Evolutionary conservation across 2,888 invertebrate genomes (phyloP), one percentile per base, ranked within the genome.

Genomic region (Drosophila hawaiiensis): DNA sequence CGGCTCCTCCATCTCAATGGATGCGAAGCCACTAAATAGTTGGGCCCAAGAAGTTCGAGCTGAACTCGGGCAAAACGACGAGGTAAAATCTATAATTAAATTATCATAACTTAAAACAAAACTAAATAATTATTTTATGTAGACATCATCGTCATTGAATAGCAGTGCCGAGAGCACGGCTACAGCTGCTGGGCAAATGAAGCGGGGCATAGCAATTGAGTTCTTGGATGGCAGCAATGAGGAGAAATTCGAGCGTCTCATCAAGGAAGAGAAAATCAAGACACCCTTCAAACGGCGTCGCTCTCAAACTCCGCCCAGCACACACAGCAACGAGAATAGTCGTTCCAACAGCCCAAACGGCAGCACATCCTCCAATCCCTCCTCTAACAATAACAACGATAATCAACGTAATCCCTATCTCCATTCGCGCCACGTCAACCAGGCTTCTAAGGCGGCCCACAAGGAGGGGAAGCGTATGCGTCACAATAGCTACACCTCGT

Each of bases 261-360:
- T 93, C 0, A 92, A 92, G 66, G 92, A 93, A 19, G 92, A 93
- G 1, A 93, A 94, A 82, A 63, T 93, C 4, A 93, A 93, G 77
- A 93, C 93, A 3, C 93, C 93, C 0, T 93, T 93, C 55, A 94
- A 94, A 69, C 85, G 94, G 7, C 92, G 93, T 9, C 90, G 93
- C 49, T 93, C 93, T 0, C 83, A 87, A 37, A 91, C 92, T 12
- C 87, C 89, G 14, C 91, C 92, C 0, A 47, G 25, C 16, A 91
- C 61, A 10, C 41, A 58, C 19, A 80, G 92, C 62, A 82, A 74
- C n/a, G 86, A 90, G 14, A 89, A 89, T 6, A 92, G 92, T 64
- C 91, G 92, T 12, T 91, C 92, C 0, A 90, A 90, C 66, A 93
- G 92, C 64, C 92, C 92, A 0, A 91, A 90, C 28, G 91, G 90